Evolutionary conservation across 1,140 invertebrate species (phyloP).

Genomic region (Drosophila mauritiana): DNA sequence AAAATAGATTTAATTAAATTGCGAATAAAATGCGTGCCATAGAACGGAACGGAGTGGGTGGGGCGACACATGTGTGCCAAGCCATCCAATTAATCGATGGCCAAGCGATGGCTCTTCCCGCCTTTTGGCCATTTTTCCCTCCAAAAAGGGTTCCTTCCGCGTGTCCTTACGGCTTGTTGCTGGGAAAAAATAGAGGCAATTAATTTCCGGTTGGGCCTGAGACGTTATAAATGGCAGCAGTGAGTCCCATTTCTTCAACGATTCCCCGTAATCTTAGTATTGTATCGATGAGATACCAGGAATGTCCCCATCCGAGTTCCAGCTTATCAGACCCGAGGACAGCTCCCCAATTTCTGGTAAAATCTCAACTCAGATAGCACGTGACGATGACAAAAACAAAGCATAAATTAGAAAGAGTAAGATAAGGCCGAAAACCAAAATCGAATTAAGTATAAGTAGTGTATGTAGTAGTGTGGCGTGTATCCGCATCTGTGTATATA

Average conservation of each 20-base stretch:
- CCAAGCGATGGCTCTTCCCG: slow-evolving; percentile 52
- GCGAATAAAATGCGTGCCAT: slow-evolving; percentile 69
- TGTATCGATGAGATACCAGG: slow-evolving; percentile 10
- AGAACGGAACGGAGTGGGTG: neutral
- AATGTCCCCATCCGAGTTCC: slow-evolving; percentile 21
- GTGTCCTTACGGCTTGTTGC: slow-evolving; percentile 15
- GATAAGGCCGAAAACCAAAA: slow-evolving; percentile 30
- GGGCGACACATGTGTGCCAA: slow-evolving; percentile 30
- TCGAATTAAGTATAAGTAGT: slow-evolving; percentile 78
- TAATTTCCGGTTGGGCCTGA: slow-evolving; percentile 57
- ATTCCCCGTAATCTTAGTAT: slow-evolving; percentile 4
- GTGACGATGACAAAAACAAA: slow-evolving; percentile 68
- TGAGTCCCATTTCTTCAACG: slow-evolving; percentile 8
- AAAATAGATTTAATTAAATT: slow-evolving; percentile 83
- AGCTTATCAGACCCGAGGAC: slow-evolving; percentile 29
- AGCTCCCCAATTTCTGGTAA: slow-evolving; percentile 12
- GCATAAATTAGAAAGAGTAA: slow-evolving; percentile 65
- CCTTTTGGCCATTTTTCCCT: slow-evolving; percentile 9
- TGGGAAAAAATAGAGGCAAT: slow-evolving; percentile 38
- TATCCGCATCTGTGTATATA: slow-evolving; percentile 5
- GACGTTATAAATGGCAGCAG: slow-evolving; percentile 4
- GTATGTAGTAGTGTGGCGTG: slow-evolving; percentile 6
- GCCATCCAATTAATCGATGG: slow-evolving; percentile 77
- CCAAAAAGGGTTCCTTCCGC: slow-evolving; percentile 41
- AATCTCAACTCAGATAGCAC: slow-evolving; percentile 43